phyloP scores from a whole-genome alignment of 2,888 invertebrate genomes.

The Morpho deidamia region DNA sequence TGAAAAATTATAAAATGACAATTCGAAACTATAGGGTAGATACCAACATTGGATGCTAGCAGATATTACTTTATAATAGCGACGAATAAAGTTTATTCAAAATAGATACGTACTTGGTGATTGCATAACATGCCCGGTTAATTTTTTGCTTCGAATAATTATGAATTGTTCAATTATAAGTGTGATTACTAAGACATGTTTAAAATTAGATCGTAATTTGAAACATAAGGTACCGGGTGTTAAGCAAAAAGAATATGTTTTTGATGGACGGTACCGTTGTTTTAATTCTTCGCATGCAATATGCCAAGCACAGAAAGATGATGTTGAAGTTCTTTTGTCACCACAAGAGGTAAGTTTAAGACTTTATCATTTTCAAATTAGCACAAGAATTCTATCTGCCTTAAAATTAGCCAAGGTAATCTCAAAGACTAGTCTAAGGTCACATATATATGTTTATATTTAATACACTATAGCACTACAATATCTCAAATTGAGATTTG shows the following conservation, averaged over 20 bases:
- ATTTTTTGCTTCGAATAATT: conserved; percentile 31
- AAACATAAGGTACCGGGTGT: conserved; percentile 39
- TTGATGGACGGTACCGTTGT: conserved; percentile 31
- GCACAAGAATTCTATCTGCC: too few relatives aligned
- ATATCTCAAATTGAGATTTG: too few relatives aligned
- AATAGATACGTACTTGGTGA: conserved; percentile 25
- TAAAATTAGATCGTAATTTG: conserved; percentile 45
- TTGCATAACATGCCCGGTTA: conserved; percentile 53
- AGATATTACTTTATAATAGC: too few relatives aligned
- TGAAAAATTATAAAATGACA: too few relatives aligned
- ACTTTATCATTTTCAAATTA: not conserved
- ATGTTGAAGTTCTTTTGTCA: conserved; percentile 47
- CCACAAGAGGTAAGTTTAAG: conserved; percentile 63
- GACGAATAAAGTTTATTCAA: too few relatives aligned
- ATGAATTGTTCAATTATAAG: conserved; percentile 57
- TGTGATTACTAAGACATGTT: conserved; percentile 42
- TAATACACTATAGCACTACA: too few relatives aligned
- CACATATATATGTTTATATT: too few relatives aligned
- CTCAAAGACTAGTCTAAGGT: too few relatives aligned
- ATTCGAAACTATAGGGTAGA: too few relatives aligned
- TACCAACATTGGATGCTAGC: too few relatives aligned
- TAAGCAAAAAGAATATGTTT: conserved; percentile 33
- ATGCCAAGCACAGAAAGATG: conserved; percentile 47
- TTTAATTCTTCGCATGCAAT: conserved; percentile 37
- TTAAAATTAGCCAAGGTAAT: too few relatives aligned